Conservation (phyloP, 1,140 invertebrate species). For the Philopotamus ludificatus region DNA sequence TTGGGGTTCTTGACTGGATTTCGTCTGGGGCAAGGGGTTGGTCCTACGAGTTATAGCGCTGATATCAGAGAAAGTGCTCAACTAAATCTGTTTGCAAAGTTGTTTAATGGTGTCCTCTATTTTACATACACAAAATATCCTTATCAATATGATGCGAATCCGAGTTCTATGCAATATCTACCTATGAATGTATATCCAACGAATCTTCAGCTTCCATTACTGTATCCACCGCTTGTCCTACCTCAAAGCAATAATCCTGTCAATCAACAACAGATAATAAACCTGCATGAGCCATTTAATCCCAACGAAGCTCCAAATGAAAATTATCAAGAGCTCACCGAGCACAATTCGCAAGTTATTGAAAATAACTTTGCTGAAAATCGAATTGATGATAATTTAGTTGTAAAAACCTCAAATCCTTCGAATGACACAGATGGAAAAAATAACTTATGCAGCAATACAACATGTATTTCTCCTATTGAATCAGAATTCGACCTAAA, state of each 20-base stretch:
- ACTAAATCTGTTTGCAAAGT: constrained; percentile 29
- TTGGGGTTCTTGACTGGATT: constrained; percentile 36
- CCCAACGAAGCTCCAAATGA: constrained; percentile 26
- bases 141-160: constrained; percentile 9
- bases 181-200: constrained; percentile 18
- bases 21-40: constrained; percentile 25
- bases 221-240: constrained; percentile 25
- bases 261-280: constrained; percentile 36
- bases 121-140: constrained; percentile 32
- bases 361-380: constrained; percentile 21
- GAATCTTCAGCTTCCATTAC: constrained; percentile 30
- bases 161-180: constrained; percentile 1
- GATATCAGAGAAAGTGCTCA: constrained; percentile 22
- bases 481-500: constrained; percentile 13
- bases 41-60: constrained; percentile 23
- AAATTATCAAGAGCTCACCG: constrained; percentile 29
- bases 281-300: constrained; percentile 25
- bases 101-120: constrained; percentile 27
- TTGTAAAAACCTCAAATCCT: constrained; percentile 1
- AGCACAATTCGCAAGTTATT: constrained; percentile 26
- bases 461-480: constrained; percentile 10
- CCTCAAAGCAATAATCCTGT: constrained; percentile 21
- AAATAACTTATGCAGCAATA: not conserved
- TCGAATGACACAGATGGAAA: constrained; percentile 4
- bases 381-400: constrained; percentile 6